Base-by-base conservation (phyloP, 1,140 invertebrate species). In the Armadillidium nasatum region DNA sequence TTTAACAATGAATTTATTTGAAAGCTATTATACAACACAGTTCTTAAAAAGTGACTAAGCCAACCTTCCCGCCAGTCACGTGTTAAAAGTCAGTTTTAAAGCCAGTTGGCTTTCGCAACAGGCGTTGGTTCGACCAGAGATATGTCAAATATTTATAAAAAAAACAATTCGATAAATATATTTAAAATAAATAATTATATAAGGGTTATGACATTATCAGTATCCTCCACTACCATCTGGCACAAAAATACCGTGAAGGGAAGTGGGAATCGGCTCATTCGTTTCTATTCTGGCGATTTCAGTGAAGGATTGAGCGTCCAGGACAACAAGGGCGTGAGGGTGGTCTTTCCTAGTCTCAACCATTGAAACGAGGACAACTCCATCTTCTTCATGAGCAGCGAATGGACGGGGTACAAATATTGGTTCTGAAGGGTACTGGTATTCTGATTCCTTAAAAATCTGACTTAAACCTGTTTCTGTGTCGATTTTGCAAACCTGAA, bases 311-410 rank as follows among this genome's bases (percentile, higher is more conserved):
- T 81, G 82, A 15, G 82, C 83, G 79, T 84, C 77, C 10, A 85
- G 71, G n/a, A 85, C 72, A 6, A 84, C 10, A 7, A 85, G 68
- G 7, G 79, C 74, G 10, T 83, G 81, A 68, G 80, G 79, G 2
- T 77, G 75, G 13, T 76, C 75, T 45, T 83, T 75, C 10, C 78
- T 72, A 13, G 74, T 69, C 22, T 82, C 77, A n/a, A 84, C 67
- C 4, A 83, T 21, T 43, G 83, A 80, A 46, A 81, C 68, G 15
- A 84, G 23, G 10, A 85, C 4, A 33, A 85, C 80, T 13, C 84
- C 85, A 76, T 86, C 85, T 71, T 85, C 85, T 78, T 84, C 84
- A 6, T 80, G 80, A 13, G 50, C 73, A 21, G 77, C 78, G 50
- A 80, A 74, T n/a, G 84, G 83, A 0, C 82, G 76, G 0, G 82